Evolutionary conservation across 2,797 vertebrate species (phyloP), one percentile per base, ranked within the genome.

Genomic region (Rhinichthys osculus): DNA sequence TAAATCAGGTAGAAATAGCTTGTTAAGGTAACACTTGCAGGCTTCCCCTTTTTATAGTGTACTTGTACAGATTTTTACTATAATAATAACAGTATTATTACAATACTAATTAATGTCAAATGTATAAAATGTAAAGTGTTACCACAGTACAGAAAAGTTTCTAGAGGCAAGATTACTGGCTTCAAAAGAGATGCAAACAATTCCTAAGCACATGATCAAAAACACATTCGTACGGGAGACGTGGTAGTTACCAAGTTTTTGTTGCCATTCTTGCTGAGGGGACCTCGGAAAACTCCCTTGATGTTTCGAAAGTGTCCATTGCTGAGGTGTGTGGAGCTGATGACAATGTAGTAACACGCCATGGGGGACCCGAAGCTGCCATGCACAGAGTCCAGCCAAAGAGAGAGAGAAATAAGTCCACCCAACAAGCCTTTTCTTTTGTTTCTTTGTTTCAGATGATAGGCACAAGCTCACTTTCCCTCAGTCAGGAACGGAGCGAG

Each of bases 311-410:
- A 97, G 96, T 99, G 97, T 90, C 98, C 98, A 89, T 99, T 98
- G 95, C 94, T 97, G 95, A 99, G 97, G 92, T 97, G 98, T 91
- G 98, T 96, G 94, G 98, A 99, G 95, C 97, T 98, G 96, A 99
- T 99, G 94, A 99, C 97, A 80, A 99, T 98, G 92, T 99, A 99
- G 95, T 98, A 99, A 95, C 98, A 99, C 95, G 97, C 98, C 98
- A 99, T 99, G 92, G 95, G 94, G 93, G 87, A 91, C 76, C 87
- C 79, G 85, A 90, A 87, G 59, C 86, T 92, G 82, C 93, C 92
- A 91, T 88, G 85, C 86, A 91, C 90, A 69, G 91, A 70, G 78
- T 50, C 62, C 47, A 73, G 74, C 77, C 72, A 38, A 52, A 72
- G 64, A 54, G 17, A 40, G 44, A 82, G 59, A 10, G 3, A 79